Base-by-base conservation (phyloP, 2,888 invertebrate genomes). In the Scaptomyza caliginosa region DNA sequence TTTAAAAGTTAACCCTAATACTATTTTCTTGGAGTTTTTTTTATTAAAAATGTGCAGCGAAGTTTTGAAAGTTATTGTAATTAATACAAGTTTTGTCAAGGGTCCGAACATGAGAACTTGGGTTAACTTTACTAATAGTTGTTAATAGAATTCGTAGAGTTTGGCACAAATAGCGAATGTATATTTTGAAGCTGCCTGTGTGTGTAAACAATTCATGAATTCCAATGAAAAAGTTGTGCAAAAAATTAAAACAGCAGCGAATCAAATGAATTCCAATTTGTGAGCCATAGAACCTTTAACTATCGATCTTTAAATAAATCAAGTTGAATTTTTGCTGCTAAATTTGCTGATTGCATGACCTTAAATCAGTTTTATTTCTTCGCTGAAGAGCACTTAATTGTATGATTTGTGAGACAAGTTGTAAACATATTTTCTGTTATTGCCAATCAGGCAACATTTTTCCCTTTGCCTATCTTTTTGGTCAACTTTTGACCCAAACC, bases 181-280 rank as follows among this genome's bases (percentile, higher is more conserved):
- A 10, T 10, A 10, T 19, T 19, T 6, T 6, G 8, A 19, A 19
- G 2, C n/a, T 19, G 11, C 6, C 2, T 1, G n/a, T n/a, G 0
- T n/a, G 5, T 11, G 8, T 4, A 10, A 3, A 5, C 1, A 16
- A 32, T 32, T 19, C 32, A 21, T 13, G 21, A 32, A 13, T 11
- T 10, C 2, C 7, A 4, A 6, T 0, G 3, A 32, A 4, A 32
- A 19, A n/a, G 10, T 19, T 19, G 1, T 13, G 19, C 32, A 24
- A 10, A 36, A 42, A 36, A 30, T 30, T 13, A 39, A 16, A 23
- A 16, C 5, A 30, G 19, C 13, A 39, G 6, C 21, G 8, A 48
- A 38, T 62, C 50, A 48, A 21, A 69, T 69, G 54, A 69, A 74
- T 69, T 62, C 10, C 24, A 55, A 70, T 52, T 50, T 52, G n/a